These are phyloP conservation scores for Petrocephalus microphthalmus DNA, from an alignment of 2,113 vertebrate genomes.

Conservation along the genomic window DNA sequence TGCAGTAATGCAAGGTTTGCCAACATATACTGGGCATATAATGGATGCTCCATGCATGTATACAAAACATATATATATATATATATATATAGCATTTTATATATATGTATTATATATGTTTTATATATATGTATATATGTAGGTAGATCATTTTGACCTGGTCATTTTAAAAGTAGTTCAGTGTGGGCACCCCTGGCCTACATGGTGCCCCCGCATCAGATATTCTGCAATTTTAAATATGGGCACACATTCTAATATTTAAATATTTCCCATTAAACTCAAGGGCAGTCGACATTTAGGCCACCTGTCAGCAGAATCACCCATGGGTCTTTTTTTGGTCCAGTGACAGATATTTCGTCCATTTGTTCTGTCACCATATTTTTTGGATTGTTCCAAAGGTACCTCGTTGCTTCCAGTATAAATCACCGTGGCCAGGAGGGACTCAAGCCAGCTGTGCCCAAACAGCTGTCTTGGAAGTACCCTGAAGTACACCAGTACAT, in stretches of 20 bases:
- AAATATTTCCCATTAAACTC: neutral
- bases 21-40: no score
- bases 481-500: neutral
- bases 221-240: neutral
- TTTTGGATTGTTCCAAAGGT: neutral
- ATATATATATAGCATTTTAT: no score
- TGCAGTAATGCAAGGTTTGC: no score
- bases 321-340: neutral
- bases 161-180: no score
- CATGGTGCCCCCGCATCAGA: neutral
- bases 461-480: neutral
- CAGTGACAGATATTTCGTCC: neutral
- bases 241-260: neutral
- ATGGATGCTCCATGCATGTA: no score
- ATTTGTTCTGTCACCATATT: neutral
- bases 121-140: no score
- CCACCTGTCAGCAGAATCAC: neutral
- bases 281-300: neutral
- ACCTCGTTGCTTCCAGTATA: neutral
- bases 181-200: no score
- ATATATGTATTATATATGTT: no score
- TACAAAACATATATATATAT: no score
- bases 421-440: neutral
- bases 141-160: no score
- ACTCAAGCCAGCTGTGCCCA: neutral